Evolutionary conservation across 2,888 invertebrate species (phyloP), one percentile per base, ranked within the genome.

Genomic region (Pristionchus fissidentatus): DNA sequence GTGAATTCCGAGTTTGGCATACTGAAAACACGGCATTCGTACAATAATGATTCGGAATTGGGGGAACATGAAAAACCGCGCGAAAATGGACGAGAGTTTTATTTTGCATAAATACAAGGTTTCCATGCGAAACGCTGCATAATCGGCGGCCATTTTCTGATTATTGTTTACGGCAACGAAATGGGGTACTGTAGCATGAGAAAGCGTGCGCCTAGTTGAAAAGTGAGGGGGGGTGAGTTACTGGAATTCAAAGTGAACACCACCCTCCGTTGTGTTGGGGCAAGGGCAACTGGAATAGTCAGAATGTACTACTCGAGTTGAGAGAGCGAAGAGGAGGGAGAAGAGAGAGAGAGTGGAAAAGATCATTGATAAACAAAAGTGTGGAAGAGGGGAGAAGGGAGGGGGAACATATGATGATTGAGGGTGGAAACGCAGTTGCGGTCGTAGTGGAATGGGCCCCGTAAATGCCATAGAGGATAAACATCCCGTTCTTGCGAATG

Each of bases 301-400:
- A 70, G 70, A 41, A 66, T 8, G 41, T 35, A 38, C 22, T 35
- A 41, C 70, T 43, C 70, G 41, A 70, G 70, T 70, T 41, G 62
- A 2, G 38, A 3, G 70, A 70, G 70, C n/a, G n/a, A n/a, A n/a
- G n/a, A n/a, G n/a, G n/a, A n/a, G n/a, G n/a, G 41, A 70, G 70
- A 41, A 26, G 62, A 2, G 38, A 3, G 70, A 70, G 70, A 8
- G 70, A 70, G 38, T 43, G 7, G 41, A 70, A 70, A 70, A 70
- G 70, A 70, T 70, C 38, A 70, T 70, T 70, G 70, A 70, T 43
- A 70, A 70, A 41, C 38, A 70, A 38, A 41, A 70, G 70, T n/a
- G n/a, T n/a, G n/a, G n/a, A n/a, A n/a, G n/a, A n/a, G n/a, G n/a
- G n/a, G n/a, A n/a, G n/a, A n/a, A n/a, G n/a, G n/a, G 22, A 22